Conservation (phyloP, 2,113 vertebrate genomes). For the Rousettus leschenaultii region DNA sequence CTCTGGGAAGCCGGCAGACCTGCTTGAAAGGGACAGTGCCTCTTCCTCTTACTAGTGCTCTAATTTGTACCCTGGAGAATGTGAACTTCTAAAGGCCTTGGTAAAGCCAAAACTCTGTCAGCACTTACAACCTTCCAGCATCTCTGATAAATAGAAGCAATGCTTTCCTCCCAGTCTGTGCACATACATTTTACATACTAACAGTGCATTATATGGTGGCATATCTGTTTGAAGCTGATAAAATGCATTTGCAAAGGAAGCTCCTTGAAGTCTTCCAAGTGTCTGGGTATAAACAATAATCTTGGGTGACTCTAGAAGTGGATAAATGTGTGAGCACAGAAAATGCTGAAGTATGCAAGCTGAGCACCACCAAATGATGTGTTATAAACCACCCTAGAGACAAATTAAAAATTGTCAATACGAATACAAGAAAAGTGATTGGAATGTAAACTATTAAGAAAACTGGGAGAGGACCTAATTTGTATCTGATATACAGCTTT, state of each 20-base stretch:
- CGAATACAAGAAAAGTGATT: constrained; percentile 30
- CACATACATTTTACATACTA: constrained; percentile 3
- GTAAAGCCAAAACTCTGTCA: background rate
- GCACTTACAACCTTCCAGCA: background rate
- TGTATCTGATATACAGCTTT: constrained; percentile 17
- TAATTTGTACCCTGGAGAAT: background rate
- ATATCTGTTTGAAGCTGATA: background rate
- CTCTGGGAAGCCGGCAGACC: background rate
- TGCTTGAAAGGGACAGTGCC: background rate
- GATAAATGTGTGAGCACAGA: background rate
- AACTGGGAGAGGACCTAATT: background rate
- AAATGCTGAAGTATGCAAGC: background rate
- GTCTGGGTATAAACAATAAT: background rate
- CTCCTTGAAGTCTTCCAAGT: background rate
- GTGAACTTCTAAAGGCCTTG: background rate
- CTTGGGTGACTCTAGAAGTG: background rate
- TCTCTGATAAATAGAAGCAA: background rate
- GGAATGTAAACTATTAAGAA: constrained; percentile 11
- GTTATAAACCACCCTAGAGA: background rate
- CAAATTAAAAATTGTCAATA: constrained; percentile 27
- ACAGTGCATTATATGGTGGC: background rate
- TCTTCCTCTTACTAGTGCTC: background rate
- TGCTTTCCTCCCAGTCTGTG: background rate
- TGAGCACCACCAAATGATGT: background rate
- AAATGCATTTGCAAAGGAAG: background rate